phyloP scores from a whole-genome alignment of 2,113 vertebrate species.

The Zingel zingel region DNA sequence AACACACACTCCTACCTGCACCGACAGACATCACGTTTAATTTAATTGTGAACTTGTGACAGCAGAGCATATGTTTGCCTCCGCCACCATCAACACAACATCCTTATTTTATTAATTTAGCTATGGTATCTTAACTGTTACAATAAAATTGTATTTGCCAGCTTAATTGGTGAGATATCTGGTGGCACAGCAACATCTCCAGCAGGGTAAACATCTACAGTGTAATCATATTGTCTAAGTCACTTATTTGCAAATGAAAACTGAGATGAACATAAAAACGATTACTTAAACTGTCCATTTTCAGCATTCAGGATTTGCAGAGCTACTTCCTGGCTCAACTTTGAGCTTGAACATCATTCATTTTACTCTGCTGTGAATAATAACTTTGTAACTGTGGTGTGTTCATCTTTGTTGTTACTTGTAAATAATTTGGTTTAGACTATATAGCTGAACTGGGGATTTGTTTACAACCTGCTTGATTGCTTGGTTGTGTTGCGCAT shows the following conservation, averaged over 20 bases:
- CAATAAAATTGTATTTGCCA: neutral
- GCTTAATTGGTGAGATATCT: conserved; percentile 19
- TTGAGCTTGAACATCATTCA: neutral
- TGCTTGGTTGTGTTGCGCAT: neutral
- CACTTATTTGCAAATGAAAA: neutral
- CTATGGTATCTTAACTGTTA: neutral
- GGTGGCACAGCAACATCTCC: conserved; percentile 16
- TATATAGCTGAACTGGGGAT: neutral
- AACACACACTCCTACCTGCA: neutral
- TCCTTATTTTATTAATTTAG: neutral
- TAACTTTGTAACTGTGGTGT: neutral
- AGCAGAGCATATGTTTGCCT: neutral
- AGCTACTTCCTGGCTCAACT: neutral
- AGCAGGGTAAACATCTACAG: neutral
- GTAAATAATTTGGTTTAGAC: neutral
- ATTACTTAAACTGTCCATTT: neutral
- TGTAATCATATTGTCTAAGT: neutral
- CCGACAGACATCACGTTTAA: neutral
- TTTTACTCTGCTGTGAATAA: neutral
- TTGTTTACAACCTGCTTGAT: conserved; percentile 1
- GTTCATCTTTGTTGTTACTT: neutral
- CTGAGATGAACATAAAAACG: neutral
- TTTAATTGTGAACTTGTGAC: neutral
- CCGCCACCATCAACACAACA: neutral
- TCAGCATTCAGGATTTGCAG: neutral